Evolutionary conservation across 2,888 invertebrate genomes (phyloP).

Genomic region (Chaitophorus viminalis): DNA sequence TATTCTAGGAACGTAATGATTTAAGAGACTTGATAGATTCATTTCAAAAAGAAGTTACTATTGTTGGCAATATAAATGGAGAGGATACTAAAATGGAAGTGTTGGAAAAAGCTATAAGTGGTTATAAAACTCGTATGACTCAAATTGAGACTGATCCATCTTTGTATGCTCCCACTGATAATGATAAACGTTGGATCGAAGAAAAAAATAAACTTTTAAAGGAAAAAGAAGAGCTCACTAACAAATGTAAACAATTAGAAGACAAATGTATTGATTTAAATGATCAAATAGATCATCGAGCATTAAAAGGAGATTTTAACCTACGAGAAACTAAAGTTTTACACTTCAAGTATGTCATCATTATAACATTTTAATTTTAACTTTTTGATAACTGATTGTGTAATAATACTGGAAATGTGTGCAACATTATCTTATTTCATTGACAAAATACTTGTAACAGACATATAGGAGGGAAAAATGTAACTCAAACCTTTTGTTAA

Average conservation of each 20-base stretch:
- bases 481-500: not conserved
- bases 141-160: conserved; percentile 66
- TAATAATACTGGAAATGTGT: no score
- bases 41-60: conserved; percentile 83
- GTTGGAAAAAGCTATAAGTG: conserved; percentile 78
- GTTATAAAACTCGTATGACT: conserved; percentile 72
- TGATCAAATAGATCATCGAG: conserved; percentile 75
- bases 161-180: conserved; percentile 51
- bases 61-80: conserved; percentile 65
- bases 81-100: conserved; percentile 72
- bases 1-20: conserved; percentile 77
- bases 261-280: conserved; percentile 74
- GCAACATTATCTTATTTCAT: no score
- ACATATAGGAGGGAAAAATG: no score
- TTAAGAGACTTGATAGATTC: conserved; percentile 82
- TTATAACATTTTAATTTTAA: not conserved
- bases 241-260: conserved; percentile 69
- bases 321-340: conserved; percentile 66
- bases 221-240: conserved; percentile 66
- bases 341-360: conserved; percentile 66
- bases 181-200: conserved; percentile 50
- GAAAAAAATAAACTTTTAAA: conserved; percentile 39
- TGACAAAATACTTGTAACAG: no score
- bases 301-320: conserved; percentile 72
- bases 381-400: not conserved